Evolutionary conservation across 2,797 vertebrate genomes (phyloP), one percentile per base, ranked within the genome.

Genomic region (Ctenopoma kingsleyae): DNA sequence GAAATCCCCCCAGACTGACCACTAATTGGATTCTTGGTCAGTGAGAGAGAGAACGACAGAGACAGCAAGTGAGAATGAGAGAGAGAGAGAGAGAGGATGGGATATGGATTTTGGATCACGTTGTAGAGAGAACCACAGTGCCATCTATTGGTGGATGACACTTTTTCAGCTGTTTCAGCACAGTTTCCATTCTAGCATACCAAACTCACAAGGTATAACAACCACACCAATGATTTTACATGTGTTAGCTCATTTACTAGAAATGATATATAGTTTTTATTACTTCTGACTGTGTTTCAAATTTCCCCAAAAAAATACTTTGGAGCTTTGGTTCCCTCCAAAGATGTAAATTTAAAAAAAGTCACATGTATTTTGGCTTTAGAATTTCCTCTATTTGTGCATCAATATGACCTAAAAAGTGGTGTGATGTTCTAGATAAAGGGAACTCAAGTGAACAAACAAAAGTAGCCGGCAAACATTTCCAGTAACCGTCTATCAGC

Each of bases 11-110:
- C 65, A 90, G 91, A 91, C 89, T 91, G 87, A 90, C 84, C 87
- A 88, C 90, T 93, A 92, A 92, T 92, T 91, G 91, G 84, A 90
- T 90, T 92, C 82, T 87, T 91, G 90, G 90, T 91, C 87, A 89
- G 89, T 70, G 80, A 78, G 81, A 83, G 81, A 77, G 74, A 49
- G 74, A 68, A 20, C 2, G 52, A 40, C 52, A 69, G 56, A 15
- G 56, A 47, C 47, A 40, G 66, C 49, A 36, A 36, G 65, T 60
- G 67, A 30, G 66, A 23, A 38, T 38, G 63, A 27, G 48, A 56
- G 58, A 49, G 48, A 27, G 61, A 46, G 30, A 27, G 65, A 49
- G 58, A 11, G 71, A 15, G 48, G 46, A 38, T 32, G 44, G 55
- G 59, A 56, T 44, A 66, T 67, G 54, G 72, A 64, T 64, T 38